Conservation (phyloP, 1,140 invertebrate genomes). For the Pachyrhynchus sulphureomaculatus region DNA sequence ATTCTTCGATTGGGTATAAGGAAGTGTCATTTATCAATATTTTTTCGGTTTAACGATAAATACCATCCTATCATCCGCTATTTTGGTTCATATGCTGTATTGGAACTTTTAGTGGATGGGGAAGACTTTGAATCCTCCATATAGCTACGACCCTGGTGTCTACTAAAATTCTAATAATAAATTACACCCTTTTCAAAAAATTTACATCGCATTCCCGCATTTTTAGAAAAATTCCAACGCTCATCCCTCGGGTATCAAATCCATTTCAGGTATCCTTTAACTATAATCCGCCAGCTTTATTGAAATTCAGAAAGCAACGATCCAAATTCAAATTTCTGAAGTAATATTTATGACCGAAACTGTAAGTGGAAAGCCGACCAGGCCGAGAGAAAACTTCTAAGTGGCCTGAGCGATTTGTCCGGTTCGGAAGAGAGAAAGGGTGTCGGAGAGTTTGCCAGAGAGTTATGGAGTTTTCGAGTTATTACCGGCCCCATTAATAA, state of each 20-base stretch:
- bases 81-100: too few species aligned
- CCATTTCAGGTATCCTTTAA: constrained; percentile 24
- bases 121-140: too few species aligned
- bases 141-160: too few species aligned
- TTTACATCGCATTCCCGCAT: not conserved
- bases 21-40: too few species aligned
- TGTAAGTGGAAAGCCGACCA: constrained; percentile 22
- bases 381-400: constrained; percentile 25
- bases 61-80: too few species aligned
- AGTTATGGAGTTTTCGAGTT: constrained; percentile 9
- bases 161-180: too few species aligned
- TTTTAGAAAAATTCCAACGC: constrained; percentile 5
- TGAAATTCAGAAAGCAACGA: constrained; percentile 26
- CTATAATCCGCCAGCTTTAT: constrained; percentile 8
- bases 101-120: too few species aligned
- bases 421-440: not conserved
- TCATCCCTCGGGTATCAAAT: constrained; percentile 16
- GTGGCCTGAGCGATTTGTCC: constrained; percentile 20
- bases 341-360: constrained; percentile 30
- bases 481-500: constrained; percentile 27
- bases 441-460: not conserved
- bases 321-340: constrained; percentile 30
- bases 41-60: too few species aligned
- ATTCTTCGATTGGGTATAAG: too few species aligned
- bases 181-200: too few species aligned